These are phyloP conservation scores for Argentina silus DNA, from an alignment of 2,797 vertebrate genomes.

Conservation along the genomic window DNA sequence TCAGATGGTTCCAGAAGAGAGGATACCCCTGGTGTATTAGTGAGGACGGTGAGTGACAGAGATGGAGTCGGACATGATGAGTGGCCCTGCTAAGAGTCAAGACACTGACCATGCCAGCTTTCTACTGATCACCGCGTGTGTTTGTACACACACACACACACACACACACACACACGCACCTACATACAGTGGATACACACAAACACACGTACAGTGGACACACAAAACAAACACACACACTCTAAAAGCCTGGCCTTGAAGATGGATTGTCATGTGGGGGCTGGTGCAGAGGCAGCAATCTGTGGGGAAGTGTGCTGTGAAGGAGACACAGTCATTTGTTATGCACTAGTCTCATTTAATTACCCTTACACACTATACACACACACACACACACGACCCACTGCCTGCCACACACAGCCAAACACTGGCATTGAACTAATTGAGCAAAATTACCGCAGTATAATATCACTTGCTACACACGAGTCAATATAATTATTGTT, in stretches of 20 bases:
- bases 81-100: not conserved
- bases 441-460: conserved; percentile 12
- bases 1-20: not conserved
- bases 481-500: no score
- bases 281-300: not conserved
- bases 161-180: no score
- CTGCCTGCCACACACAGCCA: conserved; percentile 21
- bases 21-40: not conserved
- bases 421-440: conserved; percentile 38
- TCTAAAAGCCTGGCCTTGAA: conserved; percentile 6
- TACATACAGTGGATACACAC: no score
- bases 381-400: conserved; percentile 40
- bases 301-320: conserved; percentile 4
- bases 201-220: no score
- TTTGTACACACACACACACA: no score
- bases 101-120: not conserved
- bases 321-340: conserved; percentile 14
- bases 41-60: not conserved
- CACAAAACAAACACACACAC: no score
- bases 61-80: not conserved
- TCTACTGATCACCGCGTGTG: not conserved
- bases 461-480: no score
- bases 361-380: conserved; percentile 33
- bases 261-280: conserved; percentile 17
- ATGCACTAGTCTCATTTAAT: conserved; percentile 39